Base-by-base conservation (phyloP, 2,113 vertebrate genomes). In the Gobius niger region DNA sequence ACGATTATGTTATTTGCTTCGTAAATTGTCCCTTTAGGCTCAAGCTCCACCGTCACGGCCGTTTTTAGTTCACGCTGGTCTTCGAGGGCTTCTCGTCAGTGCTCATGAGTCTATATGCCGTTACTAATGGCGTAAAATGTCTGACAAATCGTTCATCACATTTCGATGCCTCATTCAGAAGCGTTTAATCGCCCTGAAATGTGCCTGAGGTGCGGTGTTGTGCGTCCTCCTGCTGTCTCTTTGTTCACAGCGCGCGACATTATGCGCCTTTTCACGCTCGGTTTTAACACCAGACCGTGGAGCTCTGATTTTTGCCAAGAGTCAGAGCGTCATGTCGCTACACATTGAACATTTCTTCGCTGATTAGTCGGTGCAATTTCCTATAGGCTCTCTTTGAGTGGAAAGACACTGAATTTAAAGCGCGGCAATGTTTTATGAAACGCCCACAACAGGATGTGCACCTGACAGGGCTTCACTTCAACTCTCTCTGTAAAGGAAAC, bases 131-230 rank as follows among this genome's bases (percentile, higher is more conserved):
- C 68, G 70, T 85, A 84, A 89, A 85, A 87, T 82, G 50, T 57
- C 71, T 77, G 77, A 76, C 76, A 79, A 81, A 73, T 82, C 82
- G 73, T 68, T 44, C 68, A 71, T 68, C 72, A 78, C 74, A 70
- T 71, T 73, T 74, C 73, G 76, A 62, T 77, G 75, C 52, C 61
- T 68, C 50, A 63, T 66, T 57, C 44, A 57, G 65, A 74, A 72
- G 81, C 73, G 76, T 88, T 87, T 90, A 92, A 92, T 91, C 81
- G 79, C 80, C 90, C 90, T 92, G 90, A 92, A 92, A 92, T 90
- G 59, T 72, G 88, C 46, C 71, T 53, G 66, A 59, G 70, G 67
- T 86, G 80, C 63, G 18, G 15, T 67, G 60, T 65, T 73, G 66
- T 81, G 77, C 60, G 78, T 40, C 40, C 82, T 70, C 60, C 65